Evolutionary conservation across 2,113 vertebrate genomes (phyloP).

Genomic region (Cinclus mexicanus): DNA sequence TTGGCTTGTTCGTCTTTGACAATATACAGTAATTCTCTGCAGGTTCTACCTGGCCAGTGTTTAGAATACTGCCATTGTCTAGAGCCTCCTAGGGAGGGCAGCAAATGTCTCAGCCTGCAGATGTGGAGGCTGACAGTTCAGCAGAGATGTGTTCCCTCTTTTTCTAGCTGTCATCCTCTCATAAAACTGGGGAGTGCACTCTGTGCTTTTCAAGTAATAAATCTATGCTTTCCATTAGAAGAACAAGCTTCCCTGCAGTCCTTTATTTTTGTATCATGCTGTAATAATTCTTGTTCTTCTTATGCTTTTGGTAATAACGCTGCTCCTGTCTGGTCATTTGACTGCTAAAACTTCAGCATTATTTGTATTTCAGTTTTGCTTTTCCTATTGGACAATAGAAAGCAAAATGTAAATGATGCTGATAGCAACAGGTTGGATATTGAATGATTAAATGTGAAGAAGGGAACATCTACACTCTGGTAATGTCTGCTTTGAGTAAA

Average conservation of each 20-base stretch:
- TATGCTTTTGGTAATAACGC: neutral
- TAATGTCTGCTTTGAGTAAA: neutral
- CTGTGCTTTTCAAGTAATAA: neutral
- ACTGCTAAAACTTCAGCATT: accelerated
- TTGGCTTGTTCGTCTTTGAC: neutral
- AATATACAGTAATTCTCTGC: neutral
- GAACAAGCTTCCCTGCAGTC: neutral
- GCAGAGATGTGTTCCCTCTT: neutral
- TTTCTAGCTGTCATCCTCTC: neutral
- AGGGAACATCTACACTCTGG: neutral
- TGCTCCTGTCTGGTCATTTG: neutral
- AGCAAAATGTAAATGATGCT: neutral
- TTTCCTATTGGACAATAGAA: neutral
- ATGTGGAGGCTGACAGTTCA: neutral
- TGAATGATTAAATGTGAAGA: neutral
- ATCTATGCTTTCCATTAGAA: neutral
- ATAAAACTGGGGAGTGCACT: neutral
- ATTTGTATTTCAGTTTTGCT: neutral
- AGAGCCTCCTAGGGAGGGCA: neutral
- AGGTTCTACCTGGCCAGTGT: neutral
- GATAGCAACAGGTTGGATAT: neutral
- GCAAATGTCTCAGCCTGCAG: neutral
- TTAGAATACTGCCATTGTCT: neutral
- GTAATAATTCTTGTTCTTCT: neutral
- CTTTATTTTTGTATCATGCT: neutral